phyloP scores from a whole-genome alignment of 2,888 invertebrate genomes.

The Campaea margaritaria region DNA sequence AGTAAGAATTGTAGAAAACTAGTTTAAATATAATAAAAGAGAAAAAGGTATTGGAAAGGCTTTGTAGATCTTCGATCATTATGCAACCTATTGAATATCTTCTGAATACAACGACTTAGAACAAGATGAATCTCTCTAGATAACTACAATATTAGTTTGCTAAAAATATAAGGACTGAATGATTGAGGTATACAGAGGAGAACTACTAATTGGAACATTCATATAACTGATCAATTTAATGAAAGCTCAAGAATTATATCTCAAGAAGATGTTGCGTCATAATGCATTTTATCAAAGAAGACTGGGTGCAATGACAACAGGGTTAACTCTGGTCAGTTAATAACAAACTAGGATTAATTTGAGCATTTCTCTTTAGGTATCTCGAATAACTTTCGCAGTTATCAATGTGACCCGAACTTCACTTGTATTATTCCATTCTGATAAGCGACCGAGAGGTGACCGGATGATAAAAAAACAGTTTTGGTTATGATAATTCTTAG shows the following conservation, averaged over 20 bases:
- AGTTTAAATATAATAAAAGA: too few species aligned
- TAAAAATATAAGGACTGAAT: too few species aligned
- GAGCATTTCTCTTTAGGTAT: not conserved
- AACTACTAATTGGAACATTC: too few species aligned
- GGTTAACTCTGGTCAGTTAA: conserved; percentile 4
- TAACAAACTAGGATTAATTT: not conserved
- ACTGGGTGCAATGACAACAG: conserved; percentile 2
- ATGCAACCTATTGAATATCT: too few species aligned
- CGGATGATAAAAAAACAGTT: conserved; percentile 16
- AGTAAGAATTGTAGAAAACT: too few species aligned
- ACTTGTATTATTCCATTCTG: conserved; percentile 14
- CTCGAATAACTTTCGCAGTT: conserved; percentile 6
- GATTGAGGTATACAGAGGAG: too few species aligned
- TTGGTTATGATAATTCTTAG: conserved; percentile 11
- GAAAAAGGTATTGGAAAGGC: too few species aligned
- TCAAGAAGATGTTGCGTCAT: conserved; percentile 3
- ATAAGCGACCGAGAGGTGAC: conserved; percentile 20
- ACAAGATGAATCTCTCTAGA: too few species aligned
- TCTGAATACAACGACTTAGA: too few species aligned
- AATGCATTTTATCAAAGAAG: not conserved
- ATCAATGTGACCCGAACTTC: conserved; percentile 14
- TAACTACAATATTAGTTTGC: too few species aligned
- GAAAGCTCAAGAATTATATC: conserved; percentile 17
- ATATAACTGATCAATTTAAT: conserved; percentile 1
- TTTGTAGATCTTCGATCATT: too few species aligned